Base-by-base conservation (phyloP, 2,797 vertebrate species). In the Melopsittacus undulatus region DNA sequence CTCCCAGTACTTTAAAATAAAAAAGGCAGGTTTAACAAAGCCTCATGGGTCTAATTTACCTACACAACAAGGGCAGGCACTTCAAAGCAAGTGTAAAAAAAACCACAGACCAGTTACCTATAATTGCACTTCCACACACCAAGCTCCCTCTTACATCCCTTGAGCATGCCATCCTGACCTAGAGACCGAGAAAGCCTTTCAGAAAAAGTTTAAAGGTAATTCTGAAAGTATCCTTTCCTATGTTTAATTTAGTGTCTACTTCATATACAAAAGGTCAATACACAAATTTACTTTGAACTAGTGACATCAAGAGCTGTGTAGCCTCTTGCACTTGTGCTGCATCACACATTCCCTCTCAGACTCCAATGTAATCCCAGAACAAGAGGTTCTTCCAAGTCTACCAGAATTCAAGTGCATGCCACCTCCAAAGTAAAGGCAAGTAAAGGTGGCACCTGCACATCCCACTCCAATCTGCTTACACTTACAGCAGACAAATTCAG, bases 141-240 rank as follows among this genome's bases (percentile, higher is more conserved):
- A 21, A 9, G 43, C 9, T 83, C 36, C 19, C 29, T 68, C 0
- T 0, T 29, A 46, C 26, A 11, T 11, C 7, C 34, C 32, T 38
- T 45, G 8, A 75, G 29, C 54, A 64, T 8, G 10, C 14, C 32
- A 42, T 14, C 29, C n/a, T 43, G 8, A 61, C 19, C 38, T 40
- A 57, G 45, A 74, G 9, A 61, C 19, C 34, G n/a, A 62, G 45
- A 70, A 92, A 73, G 34, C 10, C 63, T 73, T 63, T 18, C 51
- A 77, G 20, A 42, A 32, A 36, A 79, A 70, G 10, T 5, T 34
- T 43, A 18, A 78, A 69, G 18, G 16, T 76, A 32, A 26, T 45
- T 46, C 66, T 67, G 9, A 36, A 72, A 21, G 8, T 26, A 62
- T 82, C 54, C 54, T 63, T 62, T 51, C 7, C 61, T 78, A 3